phyloP scores from a whole-genome alignment of 2,888 invertebrate genomes.

The Agonopterix arenella region DNA sequence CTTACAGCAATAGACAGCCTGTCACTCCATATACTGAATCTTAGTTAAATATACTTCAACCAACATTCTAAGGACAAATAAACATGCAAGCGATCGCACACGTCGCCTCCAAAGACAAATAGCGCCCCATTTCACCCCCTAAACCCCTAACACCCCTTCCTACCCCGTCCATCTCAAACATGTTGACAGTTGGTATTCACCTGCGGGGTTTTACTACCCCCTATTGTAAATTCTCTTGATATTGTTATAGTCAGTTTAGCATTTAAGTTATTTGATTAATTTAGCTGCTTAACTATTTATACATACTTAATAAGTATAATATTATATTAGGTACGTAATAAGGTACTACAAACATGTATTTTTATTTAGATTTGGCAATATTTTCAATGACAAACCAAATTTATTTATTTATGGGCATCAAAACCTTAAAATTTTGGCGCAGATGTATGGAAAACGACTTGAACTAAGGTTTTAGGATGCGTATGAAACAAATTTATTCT shows the following conservation, averaged over 20 bases:
- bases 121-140: conserved; percentile 22
- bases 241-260: too few relatives aligned
- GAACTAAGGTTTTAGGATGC: too few relatives aligned
- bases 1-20: too few relatives aligned
- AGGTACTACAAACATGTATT: too few relatives aligned
- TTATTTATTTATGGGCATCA: too few relatives aligned
- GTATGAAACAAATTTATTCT: too few relatives aligned
- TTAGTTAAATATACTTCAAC: neutral
- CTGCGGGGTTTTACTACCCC: conserved; percentile 30
- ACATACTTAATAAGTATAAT: too few relatives aligned
- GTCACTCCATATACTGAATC: neutral
- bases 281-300: neutral
- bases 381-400: too few relatives aligned
- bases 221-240: neutral
- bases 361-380: too few relatives aligned
- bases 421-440: too few relatives aligned
- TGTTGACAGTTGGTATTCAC: conserved; percentile 62
- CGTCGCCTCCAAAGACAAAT: conserved; percentile 63
- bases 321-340: too few relatives aligned
- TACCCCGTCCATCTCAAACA: conserved; percentile 34
- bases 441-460: too few relatives aligned
- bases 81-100: conserved; percentile 58
- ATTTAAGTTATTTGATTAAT: neutral
- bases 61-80: conserved; percentile 35
- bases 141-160: conserved; percentile 16